Evolutionary conservation across 2,797 vertebrate genomes (phyloP), one percentile per base, ranked within the genome.

Genomic region (Pangasius sanitwongsei): DNA sequence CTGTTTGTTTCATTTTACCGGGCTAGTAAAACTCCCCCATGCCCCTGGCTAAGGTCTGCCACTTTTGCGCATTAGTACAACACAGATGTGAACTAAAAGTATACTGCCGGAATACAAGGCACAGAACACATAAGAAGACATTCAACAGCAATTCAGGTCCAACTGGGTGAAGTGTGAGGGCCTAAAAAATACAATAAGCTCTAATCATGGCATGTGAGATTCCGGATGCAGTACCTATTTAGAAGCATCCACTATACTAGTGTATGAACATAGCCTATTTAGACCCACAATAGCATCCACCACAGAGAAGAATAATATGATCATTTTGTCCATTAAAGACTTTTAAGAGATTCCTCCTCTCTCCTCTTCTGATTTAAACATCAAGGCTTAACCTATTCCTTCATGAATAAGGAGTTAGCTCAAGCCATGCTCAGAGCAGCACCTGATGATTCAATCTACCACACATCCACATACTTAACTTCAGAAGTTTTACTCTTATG

Each of bases 301-400:
- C 34, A 15, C 78, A 37, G 55, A 25, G 13, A 61, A 44, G 20
- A 61, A 15, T 59, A 25, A 15, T 59, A 41, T 28, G 20, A 41
- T 61, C 2, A 61, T 82, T 13, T 61, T 28, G 57, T 41, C 55
- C 93, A 93, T 94, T 93, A 93, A 93, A 93, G 92, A 93, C 95
- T 95, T 91, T 94, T 86, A 92, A 91, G 93, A 95, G 94, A 94
- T 95, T 94, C 94, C 94, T 83, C 61, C 13, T 65, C 92, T 93
- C 91, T 92, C 92, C 88, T 92, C 91, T 89, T 94, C 92, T 93
- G 93, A 95, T 94, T 96, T 94, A 94, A 95, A 96, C 94, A 96
- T 95, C 94, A 95, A 94, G 94, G 94, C 94, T 94, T 95, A 95
- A 95, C 94, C 94, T 95, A 94, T 95, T 96, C 96, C 93, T 95